phyloP scores from a whole-genome alignment of 2,797 vertebrate genomes.

The Pogoniulus pusillus region DNA sequence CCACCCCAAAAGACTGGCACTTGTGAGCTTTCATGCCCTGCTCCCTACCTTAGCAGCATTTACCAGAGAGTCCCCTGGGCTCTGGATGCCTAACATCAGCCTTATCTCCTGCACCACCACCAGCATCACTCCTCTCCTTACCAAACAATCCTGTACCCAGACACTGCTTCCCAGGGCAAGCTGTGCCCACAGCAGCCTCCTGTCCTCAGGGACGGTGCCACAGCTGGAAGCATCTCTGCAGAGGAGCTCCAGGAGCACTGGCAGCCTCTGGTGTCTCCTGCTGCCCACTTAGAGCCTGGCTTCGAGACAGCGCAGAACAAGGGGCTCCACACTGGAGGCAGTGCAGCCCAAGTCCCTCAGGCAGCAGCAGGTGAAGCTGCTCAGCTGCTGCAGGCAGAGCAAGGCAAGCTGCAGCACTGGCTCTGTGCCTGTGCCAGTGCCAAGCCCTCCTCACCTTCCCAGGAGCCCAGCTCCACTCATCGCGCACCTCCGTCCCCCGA shows the following conservation, averaged over 20 bases:
- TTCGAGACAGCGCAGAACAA: not conserved
- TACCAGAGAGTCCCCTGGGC: not conserved
- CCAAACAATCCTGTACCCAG: not conserved
- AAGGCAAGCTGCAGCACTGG: not conserved
- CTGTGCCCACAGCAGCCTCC: not conserved
- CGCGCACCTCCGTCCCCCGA: not conserved
- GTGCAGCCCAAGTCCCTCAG: not conserved
- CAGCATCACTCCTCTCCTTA: not conserved
- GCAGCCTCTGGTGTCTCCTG: not conserved
- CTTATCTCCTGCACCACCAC: not conserved
- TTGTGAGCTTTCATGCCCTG: not conserved
- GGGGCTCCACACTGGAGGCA: not conserved
- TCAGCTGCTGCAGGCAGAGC: not conserved
- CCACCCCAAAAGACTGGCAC: not conserved
- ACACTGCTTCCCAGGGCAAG: not conserved
- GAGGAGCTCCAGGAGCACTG: not conserved
- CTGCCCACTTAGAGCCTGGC: not conserved
- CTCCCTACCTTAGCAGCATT: not conserved
- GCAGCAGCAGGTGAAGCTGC: accelerated
- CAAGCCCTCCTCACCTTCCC: not conserved
- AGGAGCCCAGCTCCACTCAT: not conserved
- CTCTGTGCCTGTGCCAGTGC: not conserved
- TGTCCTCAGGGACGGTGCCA: not conserved
- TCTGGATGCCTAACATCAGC: not conserved
- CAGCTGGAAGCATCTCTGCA: not conserved